Conservation (phyloP, 2,797 vertebrate species). For the Pitangus sulphuratus region DNA sequence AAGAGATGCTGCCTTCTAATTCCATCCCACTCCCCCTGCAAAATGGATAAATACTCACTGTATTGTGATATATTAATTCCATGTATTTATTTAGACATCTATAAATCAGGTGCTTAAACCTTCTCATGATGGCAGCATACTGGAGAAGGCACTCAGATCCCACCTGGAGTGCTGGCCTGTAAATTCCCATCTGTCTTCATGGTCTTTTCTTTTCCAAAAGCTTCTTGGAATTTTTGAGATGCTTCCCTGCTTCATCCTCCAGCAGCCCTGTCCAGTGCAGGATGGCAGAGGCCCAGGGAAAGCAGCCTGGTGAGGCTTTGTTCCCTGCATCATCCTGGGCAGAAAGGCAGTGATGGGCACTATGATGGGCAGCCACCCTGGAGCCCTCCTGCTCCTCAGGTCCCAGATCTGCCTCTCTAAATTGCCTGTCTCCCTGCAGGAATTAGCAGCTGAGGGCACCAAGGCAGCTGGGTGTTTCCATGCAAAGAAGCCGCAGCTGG, state of each 20-base stretch:
- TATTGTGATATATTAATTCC: not conserved
- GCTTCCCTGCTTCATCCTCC: not conserved
- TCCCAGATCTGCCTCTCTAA: not conserved
- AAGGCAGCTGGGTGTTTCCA: not conserved
- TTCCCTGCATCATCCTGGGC: not conserved
- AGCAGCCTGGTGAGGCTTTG: not conserved
- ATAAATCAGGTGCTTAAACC: not conserved
- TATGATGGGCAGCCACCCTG: not conserved
- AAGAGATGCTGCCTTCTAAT: not conserved
- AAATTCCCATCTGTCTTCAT: not conserved
- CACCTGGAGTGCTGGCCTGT: not conserved
- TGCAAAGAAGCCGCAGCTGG: not conserved
- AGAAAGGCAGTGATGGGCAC: not conserved
- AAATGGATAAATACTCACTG: not conserved
- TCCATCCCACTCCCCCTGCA: not conserved
- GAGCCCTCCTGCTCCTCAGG: not conserved
- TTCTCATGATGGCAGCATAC: not conserved
- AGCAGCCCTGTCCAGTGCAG: not conserved
- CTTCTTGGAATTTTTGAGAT: not conserved
- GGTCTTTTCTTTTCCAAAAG: not conserved
- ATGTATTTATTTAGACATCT: not conserved
- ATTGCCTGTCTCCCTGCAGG: accelerated
- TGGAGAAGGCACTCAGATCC: accelerated
- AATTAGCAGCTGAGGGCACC: not conserved
- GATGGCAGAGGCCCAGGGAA: not conserved